Percentiles rank a stretch among this genome's conserved stretches.
Conservation (phyloP, 1,140 invertebrate species). For the Neuroterus valhalla region DNA sequence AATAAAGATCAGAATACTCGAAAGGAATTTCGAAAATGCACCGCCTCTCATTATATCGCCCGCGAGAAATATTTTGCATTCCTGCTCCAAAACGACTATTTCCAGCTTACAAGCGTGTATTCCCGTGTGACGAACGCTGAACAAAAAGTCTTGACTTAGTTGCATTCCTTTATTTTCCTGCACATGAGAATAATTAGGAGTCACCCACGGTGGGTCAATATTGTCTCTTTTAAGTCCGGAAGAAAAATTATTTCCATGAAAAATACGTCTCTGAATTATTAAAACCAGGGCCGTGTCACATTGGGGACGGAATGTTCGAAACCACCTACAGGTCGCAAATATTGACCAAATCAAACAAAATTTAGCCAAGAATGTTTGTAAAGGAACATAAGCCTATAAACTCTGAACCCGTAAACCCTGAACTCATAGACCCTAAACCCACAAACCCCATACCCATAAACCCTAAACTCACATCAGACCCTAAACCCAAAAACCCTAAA, state of each 20-base stretch:
- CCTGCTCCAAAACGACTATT: constrained; percentile 21
- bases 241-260: background rate
- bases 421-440: no score
- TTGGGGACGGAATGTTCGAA: no score
- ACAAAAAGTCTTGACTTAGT: background rate
- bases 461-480: no score
- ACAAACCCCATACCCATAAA: no score
- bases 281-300: no score
- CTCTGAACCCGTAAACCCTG: no score
- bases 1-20: constrained; percentile 24
- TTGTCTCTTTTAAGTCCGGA: background rate
- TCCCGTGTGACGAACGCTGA: constrained; percentile 2
- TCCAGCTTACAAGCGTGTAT: background rate
- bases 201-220: background rate
- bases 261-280: background rate
- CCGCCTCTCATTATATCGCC: constrained; percentile 24
- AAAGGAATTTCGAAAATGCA: constrained; percentile 24
- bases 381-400: no score
- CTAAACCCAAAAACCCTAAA: no score
- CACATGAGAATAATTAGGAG: background rate
- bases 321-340: no score
- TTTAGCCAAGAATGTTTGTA: no score
- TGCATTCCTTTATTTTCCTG: constrained; percentile 16
- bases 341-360: no score
- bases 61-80: constrained; percentile 30